A percentile compares a stretch with the other conserved stretches of the same genome.
Evolutionary conservation across 1,140 invertebrate genomes (phyloP).

Genomic region (Atta colombica): DNA sequence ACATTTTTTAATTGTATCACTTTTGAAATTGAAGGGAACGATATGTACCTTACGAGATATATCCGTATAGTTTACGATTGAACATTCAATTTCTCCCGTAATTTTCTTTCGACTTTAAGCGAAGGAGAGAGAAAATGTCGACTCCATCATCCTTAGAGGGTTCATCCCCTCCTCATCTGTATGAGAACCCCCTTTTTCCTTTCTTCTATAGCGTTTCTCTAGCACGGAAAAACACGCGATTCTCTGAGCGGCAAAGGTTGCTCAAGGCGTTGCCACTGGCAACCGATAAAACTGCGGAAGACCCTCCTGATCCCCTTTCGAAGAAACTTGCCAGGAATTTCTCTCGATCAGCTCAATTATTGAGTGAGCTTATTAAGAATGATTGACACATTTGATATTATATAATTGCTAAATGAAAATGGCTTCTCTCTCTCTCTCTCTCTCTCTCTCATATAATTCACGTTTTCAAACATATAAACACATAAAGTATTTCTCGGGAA

Average conservation of each 20-base stretch:
- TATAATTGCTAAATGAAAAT: neutral
- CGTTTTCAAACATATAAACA: neutral
- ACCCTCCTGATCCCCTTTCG: conserved; percentile 75
- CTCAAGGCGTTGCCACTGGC: conserved; percentile 74
- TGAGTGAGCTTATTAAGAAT: conserved; percentile 66
- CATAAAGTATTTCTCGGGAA: neutral
- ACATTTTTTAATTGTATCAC: too few species aligned
- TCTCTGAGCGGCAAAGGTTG: conserved; percentile 56
- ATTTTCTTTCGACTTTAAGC: conserved; percentile 36
- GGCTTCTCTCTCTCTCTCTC: neutral
- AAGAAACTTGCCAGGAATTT: conserved; percentile 71
- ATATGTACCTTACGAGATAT: neutral
- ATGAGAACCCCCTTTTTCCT: conserved; percentile 33
- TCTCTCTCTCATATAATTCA: neutral
- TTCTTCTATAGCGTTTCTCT: conserved; percentile 45
- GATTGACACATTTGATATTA: neutral
- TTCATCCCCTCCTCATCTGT: conserved; percentile 33
- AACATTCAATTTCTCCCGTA: neutral
- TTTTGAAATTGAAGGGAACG: neutral
- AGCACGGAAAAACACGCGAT: conserved; percentile 59
- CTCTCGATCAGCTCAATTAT: conserved; percentile 64
- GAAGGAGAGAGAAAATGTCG: conserved; percentile 45
- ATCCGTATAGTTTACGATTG: neutral
- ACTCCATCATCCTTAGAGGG: conserved; percentile 26
- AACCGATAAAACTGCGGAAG: conserved; percentile 75